These are phyloP conservation scores for Mycteria americana DNA, from an alignment of 2,797 vertebrate genomes.

Conservation along the genomic window DNA sequence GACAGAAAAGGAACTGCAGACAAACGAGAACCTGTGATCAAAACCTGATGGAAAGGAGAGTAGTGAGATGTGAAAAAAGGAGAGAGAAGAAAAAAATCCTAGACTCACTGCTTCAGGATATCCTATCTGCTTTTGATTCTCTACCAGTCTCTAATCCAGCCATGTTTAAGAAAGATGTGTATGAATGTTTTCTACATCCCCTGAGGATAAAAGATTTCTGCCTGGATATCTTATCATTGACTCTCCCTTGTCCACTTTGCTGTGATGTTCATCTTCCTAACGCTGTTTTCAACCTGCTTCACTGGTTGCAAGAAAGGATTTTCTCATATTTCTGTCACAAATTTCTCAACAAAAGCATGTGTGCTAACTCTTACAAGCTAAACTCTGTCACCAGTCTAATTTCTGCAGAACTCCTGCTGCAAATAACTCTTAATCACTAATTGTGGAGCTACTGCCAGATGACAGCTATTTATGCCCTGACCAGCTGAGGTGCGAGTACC, in stretches of 20 bases:
- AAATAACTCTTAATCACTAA: neutral
- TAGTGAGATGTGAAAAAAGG: neutral
- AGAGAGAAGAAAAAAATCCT: neutral
- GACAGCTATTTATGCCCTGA: neutral
- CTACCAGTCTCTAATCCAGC: neutral
- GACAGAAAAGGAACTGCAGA: neutral
- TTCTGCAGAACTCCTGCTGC: neutral
- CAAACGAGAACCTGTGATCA: conserved; percentile 30
- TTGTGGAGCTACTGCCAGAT: neutral
- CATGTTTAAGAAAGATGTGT: neutral
- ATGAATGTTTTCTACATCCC: neutral
- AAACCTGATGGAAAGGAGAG: conserved; percentile 8
- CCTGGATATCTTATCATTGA: neutral
- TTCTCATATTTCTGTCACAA: neutral
- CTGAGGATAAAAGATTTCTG: neutral
- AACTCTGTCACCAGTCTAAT: neutral
- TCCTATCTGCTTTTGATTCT: neutral
- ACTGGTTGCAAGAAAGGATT: neutral
- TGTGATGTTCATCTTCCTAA: neutral
- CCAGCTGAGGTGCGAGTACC: neutral
- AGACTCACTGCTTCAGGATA: neutral
- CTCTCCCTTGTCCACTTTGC: neutral
- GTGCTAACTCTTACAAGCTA: neutral
- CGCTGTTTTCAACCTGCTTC: neutral
- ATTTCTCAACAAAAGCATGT: neutral